These are phyloP conservation scores for Catotricha subobsoleta DNA, from an alignment of 2,888 invertebrate genomes.

Conservation along the genomic window DNA sequence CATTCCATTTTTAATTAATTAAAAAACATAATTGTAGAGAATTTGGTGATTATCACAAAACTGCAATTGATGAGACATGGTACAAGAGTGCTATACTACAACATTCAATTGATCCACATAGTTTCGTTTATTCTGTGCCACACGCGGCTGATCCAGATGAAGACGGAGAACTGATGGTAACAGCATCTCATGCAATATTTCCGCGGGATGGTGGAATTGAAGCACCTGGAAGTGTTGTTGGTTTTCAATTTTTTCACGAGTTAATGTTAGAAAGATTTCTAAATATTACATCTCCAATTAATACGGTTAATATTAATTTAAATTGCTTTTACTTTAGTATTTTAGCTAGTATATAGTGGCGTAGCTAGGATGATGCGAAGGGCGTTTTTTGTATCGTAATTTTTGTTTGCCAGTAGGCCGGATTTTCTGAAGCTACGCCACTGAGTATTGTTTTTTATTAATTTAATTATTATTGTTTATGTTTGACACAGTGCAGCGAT, in stretches of 20 bases:
- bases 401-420: background rate
- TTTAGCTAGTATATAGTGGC: too few species aligned
- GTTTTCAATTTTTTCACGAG: conserved; percentile 63
- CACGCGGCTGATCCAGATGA: conserved; percentile 28
- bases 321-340: too few species aligned
- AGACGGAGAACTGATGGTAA: conserved; percentile 45
- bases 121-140: conserved; percentile 61
- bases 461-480: background rate
- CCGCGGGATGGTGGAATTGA: conserved; percentile 54
- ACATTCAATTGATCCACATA: conserved; percentile 55
- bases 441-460: background rate
- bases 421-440: background rate
- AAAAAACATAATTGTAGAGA: conserved; percentile 29
- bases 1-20: background rate
- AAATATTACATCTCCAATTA: conserved; percentile 41
- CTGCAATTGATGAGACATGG: conserved; percentile 78
- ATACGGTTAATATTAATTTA: too few species aligned
- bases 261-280: conserved; percentile 51
- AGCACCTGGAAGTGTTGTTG: conserved; percentile 77
- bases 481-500: conserved; percentile 26
- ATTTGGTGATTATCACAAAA: conserved; percentile 55
- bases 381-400: background rate
- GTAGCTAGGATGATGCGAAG: background rate
- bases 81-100: conserved; percentile 79
- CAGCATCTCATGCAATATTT: conserved; percentile 69